phyloP scores from a whole-genome alignment of 2,113 vertebrate species.

The Perccottus glenii region DNA sequence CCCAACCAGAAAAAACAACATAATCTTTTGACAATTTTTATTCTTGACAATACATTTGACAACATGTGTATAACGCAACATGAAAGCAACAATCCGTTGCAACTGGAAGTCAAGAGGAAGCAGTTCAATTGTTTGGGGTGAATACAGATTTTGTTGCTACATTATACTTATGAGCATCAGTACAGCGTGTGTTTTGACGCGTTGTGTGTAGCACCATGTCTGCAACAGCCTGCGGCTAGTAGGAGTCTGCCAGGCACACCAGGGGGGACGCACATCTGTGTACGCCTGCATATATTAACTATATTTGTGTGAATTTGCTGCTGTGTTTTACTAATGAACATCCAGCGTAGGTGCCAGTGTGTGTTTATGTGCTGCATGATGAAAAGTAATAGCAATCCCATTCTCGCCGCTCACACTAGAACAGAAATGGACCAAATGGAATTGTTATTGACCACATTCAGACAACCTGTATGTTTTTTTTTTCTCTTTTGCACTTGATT shows the following conservation, averaged over 20 bases:
- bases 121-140: constrained; percentile 33
- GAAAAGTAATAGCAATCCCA: constrained; percentile 61
- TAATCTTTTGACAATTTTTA: constrained; percentile 39
- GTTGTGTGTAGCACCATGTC: constrained; percentile 28
- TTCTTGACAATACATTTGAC: constrained; percentile 42
- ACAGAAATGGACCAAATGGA: constrained; percentile 17
- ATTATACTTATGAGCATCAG: constrained; percentile 10
- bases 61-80: constrained; percentile 56
- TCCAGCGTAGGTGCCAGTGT: constrained; percentile 12
- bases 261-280: constrained; percentile 10
- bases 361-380: constrained; percentile 45
- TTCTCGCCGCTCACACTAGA: constrained; percentile 11
- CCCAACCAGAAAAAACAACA: constrained; percentile 3
- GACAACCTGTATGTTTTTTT: neutral
- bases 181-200: constrained; percentile 22
- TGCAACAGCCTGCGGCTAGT: constrained; percentile 39
- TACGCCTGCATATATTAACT: constrained; percentile 7
- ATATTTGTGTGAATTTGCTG: constrained; percentile 7
- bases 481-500: neutral
- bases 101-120: constrained; percentile 35
- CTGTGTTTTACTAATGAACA: constrained; percentile 34
- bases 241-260: constrained; percentile 40
- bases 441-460: constrained; percentile 20
- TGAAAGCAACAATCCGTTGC: constrained; percentile 57
- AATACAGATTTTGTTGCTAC: constrained; percentile 31